phyloP scores from a whole-genome alignment of 1,140 invertebrate genomes.

The Cydia fagiglandana region DNA sequence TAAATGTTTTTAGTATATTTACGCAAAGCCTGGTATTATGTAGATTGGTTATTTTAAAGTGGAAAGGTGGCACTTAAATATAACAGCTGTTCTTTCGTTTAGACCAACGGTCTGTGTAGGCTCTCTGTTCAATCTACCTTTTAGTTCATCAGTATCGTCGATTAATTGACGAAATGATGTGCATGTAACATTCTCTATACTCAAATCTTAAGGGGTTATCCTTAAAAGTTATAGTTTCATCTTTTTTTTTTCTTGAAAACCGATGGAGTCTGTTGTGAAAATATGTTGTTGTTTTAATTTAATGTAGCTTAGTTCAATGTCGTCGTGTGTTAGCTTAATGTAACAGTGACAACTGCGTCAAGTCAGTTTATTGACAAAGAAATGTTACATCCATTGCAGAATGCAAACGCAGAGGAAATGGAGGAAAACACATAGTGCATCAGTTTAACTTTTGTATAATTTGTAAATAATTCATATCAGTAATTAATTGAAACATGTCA shows the following conservation, averaged over 20 bases:
- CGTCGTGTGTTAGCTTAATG: slow-evolving; percentile 62
- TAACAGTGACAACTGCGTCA: slow-evolving; percentile 35
- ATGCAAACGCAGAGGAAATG: slow-evolving; percentile 69
- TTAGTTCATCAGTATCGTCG: slow-evolving; percentile 27
- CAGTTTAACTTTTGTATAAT: slow-evolving; percentile 51
- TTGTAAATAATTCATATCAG: slow-evolving; percentile 41
- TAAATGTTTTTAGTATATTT: slow-evolving; percentile 72
- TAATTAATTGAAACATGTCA: slow-evolving; percentile 17
- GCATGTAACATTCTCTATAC: slow-evolving; percentile 59
- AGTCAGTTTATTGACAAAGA: slow-evolving; percentile 55
- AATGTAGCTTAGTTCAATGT: slow-evolving; percentile 64
- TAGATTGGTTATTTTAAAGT: slow-evolving; percentile 46
- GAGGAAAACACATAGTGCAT: slow-evolving; percentile 70
- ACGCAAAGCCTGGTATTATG: slow-evolving; percentile 56
- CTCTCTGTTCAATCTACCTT: slow-evolving; percentile 22
- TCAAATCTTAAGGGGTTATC: slow-evolving; percentile 30
- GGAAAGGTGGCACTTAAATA: slow-evolving; percentile 49
- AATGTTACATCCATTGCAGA: slow-evolving; percentile 75
- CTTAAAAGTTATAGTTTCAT: background rate
- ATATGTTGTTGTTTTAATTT: slow-evolving; percentile 42
- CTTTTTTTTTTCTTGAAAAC: background rate
- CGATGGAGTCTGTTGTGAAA: slow-evolving; percentile 33
- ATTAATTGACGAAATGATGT: slow-evolving; percentile 44
- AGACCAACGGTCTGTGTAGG: slow-evolving; percentile 40
- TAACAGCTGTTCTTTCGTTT: slow-evolving; percentile 40